Conservation (phyloP, 2,113 vertebrate species). For the Oenanthe oenanthe region DNA sequence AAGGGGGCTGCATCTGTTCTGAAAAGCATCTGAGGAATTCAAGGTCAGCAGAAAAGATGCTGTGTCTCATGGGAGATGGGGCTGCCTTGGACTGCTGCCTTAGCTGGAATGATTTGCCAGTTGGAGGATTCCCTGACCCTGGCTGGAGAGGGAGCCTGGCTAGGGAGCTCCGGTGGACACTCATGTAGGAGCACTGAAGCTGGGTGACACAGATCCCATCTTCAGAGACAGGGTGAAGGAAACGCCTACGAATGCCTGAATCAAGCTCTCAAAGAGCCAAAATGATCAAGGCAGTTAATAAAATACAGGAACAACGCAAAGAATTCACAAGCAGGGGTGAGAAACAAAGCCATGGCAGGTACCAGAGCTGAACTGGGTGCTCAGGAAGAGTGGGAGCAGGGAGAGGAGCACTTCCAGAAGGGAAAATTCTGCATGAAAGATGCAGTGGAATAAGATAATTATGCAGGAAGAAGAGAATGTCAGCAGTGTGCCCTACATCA, state of each 20-base stretch:
- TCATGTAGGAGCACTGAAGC: fast-evolving
- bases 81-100: not conserved
- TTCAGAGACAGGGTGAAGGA: not conserved
- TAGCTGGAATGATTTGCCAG: not conserved
- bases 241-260: not conserved
- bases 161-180: not conserved
- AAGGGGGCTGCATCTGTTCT: not conserved
- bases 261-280: not conserved
- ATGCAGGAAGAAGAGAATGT: not conserved
- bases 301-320: fast-evolving
- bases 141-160: not conserved
- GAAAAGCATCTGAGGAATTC: not conserved
- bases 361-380: not conserved
- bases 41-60: not conserved
- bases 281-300: not conserved
- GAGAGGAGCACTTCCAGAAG: not conserved
- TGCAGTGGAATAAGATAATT: not conserved
- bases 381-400: not conserved
- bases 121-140: not conserved
- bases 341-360: not conserved
- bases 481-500: not conserved
- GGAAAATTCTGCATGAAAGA: not conserved
- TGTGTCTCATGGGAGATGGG: not conserved
- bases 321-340: not conserved
- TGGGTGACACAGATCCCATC: not conserved